Evolutionary conservation across 2,113 vertebrate genomes (phyloP).

Genomic region (Ceratotherium simum): DNA sequence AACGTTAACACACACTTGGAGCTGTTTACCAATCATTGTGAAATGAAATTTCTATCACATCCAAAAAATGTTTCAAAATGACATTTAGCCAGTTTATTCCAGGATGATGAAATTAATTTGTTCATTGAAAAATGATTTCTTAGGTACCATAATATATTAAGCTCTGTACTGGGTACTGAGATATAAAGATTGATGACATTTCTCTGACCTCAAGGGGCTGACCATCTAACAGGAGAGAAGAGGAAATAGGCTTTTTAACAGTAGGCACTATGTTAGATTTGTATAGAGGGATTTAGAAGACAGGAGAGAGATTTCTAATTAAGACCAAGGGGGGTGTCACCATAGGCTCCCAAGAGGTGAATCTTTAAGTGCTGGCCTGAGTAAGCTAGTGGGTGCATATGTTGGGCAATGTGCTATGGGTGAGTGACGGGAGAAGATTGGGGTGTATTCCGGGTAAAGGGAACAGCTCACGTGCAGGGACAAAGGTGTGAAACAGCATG

Average conservation of each 20-base stretch:
- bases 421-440: neutral
- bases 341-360: neutral
- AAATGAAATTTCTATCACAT: slow-evolving; percentile 13
- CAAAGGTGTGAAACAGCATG: neutral
- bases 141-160: neutral
- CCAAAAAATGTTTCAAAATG: slow-evolving; percentile 1
- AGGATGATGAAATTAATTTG: slow-evolving; percentile 41
- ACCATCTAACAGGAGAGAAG: neutral
- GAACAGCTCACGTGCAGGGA: neutral
- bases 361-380: neutral
- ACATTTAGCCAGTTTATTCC: slow-evolving; percentile 15
- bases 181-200: neutral
- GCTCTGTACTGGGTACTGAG: neutral
- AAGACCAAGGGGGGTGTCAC: neutral
- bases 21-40: slow-evolving; percentile 2
- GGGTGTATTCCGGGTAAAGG: neutral
- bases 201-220: neutral
- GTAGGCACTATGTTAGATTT: neutral
- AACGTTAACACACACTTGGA: slow-evolving; percentile 1
- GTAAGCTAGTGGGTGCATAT: neutral
- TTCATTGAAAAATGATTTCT: neutral
- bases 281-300: neutral
- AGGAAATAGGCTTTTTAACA: slow-evolving; percentile 11
- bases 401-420: neutral
- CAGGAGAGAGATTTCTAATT: neutral